Evolutionary conservation across 2,113 vertebrate genomes (phyloP), one percentile per base, ranked within the genome.

Genomic region (Lophotis ruficrista): DNA sequence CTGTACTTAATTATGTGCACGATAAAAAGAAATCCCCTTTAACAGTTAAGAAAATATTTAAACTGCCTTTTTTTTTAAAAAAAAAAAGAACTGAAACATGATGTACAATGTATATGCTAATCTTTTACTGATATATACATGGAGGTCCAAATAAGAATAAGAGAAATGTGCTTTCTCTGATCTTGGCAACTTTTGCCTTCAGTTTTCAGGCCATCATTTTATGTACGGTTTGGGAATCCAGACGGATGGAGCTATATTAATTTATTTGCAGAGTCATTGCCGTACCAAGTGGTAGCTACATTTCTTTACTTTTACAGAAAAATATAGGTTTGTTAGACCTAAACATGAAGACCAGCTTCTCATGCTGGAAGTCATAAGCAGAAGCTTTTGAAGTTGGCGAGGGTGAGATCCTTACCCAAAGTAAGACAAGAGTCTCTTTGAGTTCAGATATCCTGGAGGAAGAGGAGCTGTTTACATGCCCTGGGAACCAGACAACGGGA

Each of bases 1-100:
- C 61, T 84, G 37, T 84, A 79, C 77, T 84, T 92, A 84, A 96
- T 90, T 94, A 92, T 95, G 86, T 83, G 73, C 41, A 64, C 72
- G 82, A 79, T 89, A 95, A 75, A 95, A 94, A 95, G 57, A 92
- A 93, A 92, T 79, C 2, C 3, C 19, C 12, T 62, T 57, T 94
- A 81, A 92, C 6, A 53, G 53, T 69, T 87, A 68, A 68, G 50
- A 94, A 96, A 92, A 92, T 75, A 86, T 90, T 96, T 92, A 65
- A 93, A 89, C 14, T 47, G 66, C 1, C 58, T 43, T 43, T 51
- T 75, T 64, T 47, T 37, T 72, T n/a, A n/a, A n/a, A n/a, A n/a
- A n/a, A n/a, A n/a, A n/a, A n/a, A 85, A 70, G 25, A 65, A 76
- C 37, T 61, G 65, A 89, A 81, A 81, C 79, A 64, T 2, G 7